Percentiles rank a stretch among this genome's conserved stretches.
phyloP scores from a whole-genome alignment of 2,113 vertebrate genomes.

The Ibidorhyncha struthersii region DNA sequence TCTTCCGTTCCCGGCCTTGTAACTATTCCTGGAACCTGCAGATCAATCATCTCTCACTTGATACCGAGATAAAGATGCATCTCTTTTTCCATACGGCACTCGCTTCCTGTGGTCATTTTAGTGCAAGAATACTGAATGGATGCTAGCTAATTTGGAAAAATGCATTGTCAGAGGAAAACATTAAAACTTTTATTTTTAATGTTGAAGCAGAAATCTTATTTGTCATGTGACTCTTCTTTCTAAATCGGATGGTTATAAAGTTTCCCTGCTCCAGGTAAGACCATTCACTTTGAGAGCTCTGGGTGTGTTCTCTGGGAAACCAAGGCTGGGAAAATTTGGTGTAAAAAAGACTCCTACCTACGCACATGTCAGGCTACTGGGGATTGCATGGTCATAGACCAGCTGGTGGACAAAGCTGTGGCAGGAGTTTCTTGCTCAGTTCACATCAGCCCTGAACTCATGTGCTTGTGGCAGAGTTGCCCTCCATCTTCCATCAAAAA shows the following conservation, averaged over 20 bases:
- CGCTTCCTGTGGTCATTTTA: background rate
- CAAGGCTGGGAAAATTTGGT: background rate
- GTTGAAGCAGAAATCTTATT: background rate
- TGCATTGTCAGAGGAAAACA: background rate
- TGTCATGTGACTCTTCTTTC: background rate
- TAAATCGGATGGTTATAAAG: background rate
- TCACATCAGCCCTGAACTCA: background rate
- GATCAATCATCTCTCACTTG: constrained; percentile 42
- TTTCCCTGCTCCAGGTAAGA: rapidly evolving
- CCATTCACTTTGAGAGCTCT: background rate
- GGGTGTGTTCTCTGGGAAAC: background rate
- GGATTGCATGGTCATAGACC: background rate
- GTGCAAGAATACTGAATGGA: background rate
- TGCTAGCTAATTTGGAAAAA: background rate
- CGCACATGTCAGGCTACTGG: rapidly evolving
- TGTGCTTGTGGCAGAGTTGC: background rate
- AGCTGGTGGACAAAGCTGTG: background rate
- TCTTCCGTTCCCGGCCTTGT: constrained; percentile 50
- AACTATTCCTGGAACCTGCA: constrained; percentile 37
- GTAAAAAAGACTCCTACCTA: background rate
- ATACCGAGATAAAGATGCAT: constrained; percentile 13
- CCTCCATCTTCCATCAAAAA: background rate
- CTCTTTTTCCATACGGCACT: background rate
- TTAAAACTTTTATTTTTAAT: rapidly evolving
- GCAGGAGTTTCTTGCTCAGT: background rate